Evolutionary conservation across 2,888 invertebrate species (phyloP).

Genomic region (Ectemnius cavifrons): DNA sequence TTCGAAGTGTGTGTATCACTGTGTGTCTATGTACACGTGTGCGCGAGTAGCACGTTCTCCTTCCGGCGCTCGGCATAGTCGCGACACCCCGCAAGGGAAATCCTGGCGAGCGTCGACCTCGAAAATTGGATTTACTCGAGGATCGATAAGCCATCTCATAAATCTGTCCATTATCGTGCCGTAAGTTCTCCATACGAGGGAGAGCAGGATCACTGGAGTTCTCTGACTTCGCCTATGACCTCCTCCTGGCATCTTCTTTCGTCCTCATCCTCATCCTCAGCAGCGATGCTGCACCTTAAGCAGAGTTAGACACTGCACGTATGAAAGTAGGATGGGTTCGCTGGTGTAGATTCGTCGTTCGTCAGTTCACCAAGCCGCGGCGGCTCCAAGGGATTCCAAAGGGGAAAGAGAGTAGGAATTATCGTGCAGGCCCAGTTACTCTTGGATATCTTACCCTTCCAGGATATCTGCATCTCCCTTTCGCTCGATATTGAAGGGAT

Average conservation of each 20-base stretch:
- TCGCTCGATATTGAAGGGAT: background rate
- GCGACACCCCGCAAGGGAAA: constrained; percentile 51
- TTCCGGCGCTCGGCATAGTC: background rate
- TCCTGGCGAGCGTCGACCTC: constrained; percentile 64
- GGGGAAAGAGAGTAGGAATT: constrained; percentile 49
- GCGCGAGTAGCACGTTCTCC: no score
- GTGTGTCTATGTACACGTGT: no score
- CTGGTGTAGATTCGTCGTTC: constrained; percentile 20
- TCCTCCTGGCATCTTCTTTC: constrained; percentile 3
- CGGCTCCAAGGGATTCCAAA: constrained; percentile 42
- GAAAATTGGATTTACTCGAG: constrained; percentile 73
- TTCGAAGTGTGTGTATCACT: no score
- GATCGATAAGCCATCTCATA: constrained; percentile 74
- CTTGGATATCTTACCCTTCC: constrained; percentile 5
- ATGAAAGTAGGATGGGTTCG: background rate
- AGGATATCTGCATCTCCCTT: constrained; percentile 14
- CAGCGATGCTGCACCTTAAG: no score
- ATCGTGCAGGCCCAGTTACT: constrained; percentile 29
- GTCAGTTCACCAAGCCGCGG: constrained; percentile 20
- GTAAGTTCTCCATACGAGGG: constrained; percentile 64
- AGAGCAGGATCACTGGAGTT: constrained; percentile 45
- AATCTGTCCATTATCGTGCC: constrained; percentile 73
- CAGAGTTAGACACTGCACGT: background rate
- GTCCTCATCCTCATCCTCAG: background rate
- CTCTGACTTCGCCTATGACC: constrained; percentile 24